phyloP scores from a whole-genome alignment of 1,140 invertebrate species.

The Theocolax elegans region DNA sequence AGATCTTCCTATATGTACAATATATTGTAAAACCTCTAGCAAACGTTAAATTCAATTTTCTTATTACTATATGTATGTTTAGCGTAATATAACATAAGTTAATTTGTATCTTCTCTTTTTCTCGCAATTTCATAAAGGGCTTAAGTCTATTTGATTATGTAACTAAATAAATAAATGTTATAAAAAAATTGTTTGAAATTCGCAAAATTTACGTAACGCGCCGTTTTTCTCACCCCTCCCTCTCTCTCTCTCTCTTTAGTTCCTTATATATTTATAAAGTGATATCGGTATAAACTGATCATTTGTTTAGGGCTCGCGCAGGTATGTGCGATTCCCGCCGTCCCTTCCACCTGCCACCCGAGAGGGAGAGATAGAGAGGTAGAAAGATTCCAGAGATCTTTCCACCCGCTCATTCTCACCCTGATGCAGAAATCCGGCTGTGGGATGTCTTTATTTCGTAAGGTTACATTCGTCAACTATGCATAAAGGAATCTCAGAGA shows the following conservation, averaged over 20 bases:
- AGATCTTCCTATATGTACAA: no score
- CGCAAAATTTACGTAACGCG: conserved; percentile 20
- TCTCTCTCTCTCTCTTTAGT: background rate
- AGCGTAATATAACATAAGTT: no score
- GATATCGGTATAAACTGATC: conserved; percentile 34
- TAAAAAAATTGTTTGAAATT: no score
- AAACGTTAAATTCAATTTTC: no score
- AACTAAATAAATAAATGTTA: no score
- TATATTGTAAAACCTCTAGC: no score
- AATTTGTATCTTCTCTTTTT: no score
- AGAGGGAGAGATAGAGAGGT: no score
- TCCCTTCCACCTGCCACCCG: conserved; percentile 18
- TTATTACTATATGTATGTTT: no score
- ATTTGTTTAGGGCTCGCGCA: conserved; percentile 36
- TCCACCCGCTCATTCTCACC: conserved; percentile 4
- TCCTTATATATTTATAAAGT: no score
- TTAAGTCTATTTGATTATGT: no score
- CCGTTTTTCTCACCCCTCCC: background rate
- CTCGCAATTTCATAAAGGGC: no score
- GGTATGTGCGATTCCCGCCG: conserved; percentile 10
- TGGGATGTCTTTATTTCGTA: conserved; percentile 33
- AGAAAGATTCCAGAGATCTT: conserved; percentile 16
- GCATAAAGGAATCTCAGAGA: conserved; percentile 31
- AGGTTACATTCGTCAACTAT: conserved; percentile 34
- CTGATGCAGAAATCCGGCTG: background rate